phyloP scores from a whole-genome alignment of 2,888 invertebrate genomes.

The Lycia hirtaria region DNA sequence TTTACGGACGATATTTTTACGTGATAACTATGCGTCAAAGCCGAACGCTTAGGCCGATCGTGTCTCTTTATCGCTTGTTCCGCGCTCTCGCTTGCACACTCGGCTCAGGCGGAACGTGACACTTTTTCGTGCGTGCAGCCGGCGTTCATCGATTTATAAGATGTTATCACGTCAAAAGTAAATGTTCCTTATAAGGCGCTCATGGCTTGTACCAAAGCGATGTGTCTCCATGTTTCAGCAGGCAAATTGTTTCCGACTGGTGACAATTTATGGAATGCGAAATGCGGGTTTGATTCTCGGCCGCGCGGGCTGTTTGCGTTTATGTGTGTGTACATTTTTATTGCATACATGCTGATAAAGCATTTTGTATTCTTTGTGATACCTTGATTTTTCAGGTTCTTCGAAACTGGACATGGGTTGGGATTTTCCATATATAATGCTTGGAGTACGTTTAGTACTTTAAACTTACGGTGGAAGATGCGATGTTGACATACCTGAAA shows the following conservation, averaged over 20 bases:
- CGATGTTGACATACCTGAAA: neutral
- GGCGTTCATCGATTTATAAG: too few relatives aligned
- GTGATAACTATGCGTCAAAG: too few relatives aligned
- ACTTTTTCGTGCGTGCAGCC: too few relatives aligned
- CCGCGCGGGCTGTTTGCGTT: conserved; percentile 35
- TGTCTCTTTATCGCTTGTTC: too few relatives aligned
- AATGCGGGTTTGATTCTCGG: conserved; percentile 49
- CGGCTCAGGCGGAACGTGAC: too few relatives aligned
- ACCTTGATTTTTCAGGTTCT: neutral
- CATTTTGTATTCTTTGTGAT: conserved; percentile 1
- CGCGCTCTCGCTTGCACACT: too few relatives aligned
- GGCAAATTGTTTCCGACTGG: conserved; percentile 74
- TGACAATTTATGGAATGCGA: conserved; percentile 69
- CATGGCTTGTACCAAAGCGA: conserved; percentile 46
- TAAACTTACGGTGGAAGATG: neutral
- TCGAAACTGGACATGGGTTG: neutral
- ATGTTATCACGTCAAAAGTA: too few relatives aligned
- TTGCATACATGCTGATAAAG: conserved; percentile 12
- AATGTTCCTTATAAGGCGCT: too few relatives aligned
- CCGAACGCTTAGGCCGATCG: too few relatives aligned
- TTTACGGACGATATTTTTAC: too few relatives aligned
- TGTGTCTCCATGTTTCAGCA: conserved; percentile 60
- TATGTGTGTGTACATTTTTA: conserved; percentile 25
- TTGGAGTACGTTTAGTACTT: neutral
- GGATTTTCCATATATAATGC: too few relatives aligned